A percentile compares a stretch with the other conserved stretches of the same genome.
phyloP scores from a whole-genome alignment of 2,797 vertebrate genomes.

The Coendou prehensilis region DNA sequence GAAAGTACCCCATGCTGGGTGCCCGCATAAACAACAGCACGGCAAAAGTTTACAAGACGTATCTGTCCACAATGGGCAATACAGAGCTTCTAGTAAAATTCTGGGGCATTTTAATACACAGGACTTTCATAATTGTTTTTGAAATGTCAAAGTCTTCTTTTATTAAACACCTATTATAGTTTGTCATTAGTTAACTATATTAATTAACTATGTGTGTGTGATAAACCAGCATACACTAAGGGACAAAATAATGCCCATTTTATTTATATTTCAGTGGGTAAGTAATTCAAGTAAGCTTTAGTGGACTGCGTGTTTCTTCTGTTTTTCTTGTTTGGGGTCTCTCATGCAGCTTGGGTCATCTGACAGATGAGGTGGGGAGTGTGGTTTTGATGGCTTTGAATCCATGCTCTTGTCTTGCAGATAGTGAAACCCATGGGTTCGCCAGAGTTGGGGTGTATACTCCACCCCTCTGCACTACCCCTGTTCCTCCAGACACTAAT shows the following conservation, averaged over 20 bases:
- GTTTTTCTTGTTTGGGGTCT: background rate
- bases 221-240: background rate
- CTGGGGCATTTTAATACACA: conserved; percentile 1
- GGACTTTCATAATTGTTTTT: background rate
- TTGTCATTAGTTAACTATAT: background rate
- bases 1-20: background rate
- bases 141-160: background rate
- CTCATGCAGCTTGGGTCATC: background rate
- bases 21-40: background rate
- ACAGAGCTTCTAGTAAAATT: background rate
- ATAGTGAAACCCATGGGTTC: background rate
- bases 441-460: background rate
- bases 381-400: background rate
- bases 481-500: background rate
- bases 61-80: background rate
- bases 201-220: background rate
- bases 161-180: background rate
- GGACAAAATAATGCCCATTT: background rate
- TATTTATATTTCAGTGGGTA: background rate
- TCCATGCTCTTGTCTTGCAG: background rate
- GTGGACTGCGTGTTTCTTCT: background rate
- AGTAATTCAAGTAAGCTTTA: background rate
- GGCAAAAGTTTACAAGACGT: background rate
- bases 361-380: background rate
- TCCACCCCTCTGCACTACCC: background rate